phyloP scores from a whole-genome alignment of 2,113 vertebrate species.

The Pseudolaguvia tuberculata region DNA sequence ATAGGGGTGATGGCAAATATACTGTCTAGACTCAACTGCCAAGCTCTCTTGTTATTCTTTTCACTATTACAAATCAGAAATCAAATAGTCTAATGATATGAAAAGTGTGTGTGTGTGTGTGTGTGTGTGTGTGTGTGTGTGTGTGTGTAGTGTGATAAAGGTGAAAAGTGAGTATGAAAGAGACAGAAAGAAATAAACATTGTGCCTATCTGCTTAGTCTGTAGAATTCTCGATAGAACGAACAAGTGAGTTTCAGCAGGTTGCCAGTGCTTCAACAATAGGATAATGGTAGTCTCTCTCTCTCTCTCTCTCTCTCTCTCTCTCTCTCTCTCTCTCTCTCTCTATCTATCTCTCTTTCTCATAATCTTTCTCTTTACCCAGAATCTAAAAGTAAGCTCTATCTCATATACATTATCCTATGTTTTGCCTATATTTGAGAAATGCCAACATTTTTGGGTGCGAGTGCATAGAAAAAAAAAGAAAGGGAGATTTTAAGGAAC shows the following conservation, averaged over 20 bases:
- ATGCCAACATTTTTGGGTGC: neutral
- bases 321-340: neutral
- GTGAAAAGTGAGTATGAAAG: neutral
- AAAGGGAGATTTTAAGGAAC: neutral
- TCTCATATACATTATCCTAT: neutral
- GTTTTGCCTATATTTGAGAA: neutral
- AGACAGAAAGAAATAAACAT: neutral
- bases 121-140: neutral
- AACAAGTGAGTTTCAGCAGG: neutral
- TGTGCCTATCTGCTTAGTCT: neutral
- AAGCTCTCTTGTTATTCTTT: neutral
- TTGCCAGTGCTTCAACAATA: neutral
- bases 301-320: neutral
- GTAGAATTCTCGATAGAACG: neutral
- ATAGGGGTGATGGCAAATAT: neutral
- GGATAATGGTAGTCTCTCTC: neutral
- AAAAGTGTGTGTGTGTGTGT: slow-evolving; percentile 3
- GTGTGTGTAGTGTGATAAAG: slow-evolving; percentile 37
- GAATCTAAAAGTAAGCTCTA: neutral
- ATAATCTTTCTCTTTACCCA: neutral
- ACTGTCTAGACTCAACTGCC: neutral
- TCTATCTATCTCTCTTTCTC: neutral
- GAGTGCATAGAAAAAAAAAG: neutral
- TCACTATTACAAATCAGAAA: neutral
- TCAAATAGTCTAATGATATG: neutral